Percentiles rank a stretch among this genome's conserved stretches.
phyloP scores from a whole-genome alignment of 2,113 vertebrate genomes.

The Andinoacara biseriatus region DNA sequence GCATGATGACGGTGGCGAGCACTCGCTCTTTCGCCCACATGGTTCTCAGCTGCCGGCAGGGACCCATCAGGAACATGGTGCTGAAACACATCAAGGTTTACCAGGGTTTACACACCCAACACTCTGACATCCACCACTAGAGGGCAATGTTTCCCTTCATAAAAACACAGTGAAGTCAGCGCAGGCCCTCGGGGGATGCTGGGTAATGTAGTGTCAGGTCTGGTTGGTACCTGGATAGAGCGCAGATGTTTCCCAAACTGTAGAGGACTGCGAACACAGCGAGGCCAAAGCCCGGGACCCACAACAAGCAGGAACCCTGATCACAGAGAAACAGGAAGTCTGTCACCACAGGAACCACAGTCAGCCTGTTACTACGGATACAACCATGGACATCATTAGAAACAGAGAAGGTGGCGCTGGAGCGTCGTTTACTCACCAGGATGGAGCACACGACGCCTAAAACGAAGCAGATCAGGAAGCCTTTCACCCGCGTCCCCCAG shows the following conservation, averaged over 20 bases:
- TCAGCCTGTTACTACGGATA: neutral
- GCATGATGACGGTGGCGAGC: constrained; percentile 88
- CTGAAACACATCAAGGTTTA: constrained; percentile 64
- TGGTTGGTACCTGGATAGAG: constrained; percentile 75
- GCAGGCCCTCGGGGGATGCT: neutral
- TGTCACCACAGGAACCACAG: neutral
- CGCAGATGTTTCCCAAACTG: constrained; percentile 77
- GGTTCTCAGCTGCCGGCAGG: constrained; percentile 86
- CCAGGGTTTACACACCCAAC: neutral
- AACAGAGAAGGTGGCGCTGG: neutral
- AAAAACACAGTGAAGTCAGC: neutral
- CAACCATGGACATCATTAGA: neutral
- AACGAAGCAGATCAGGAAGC: constrained; percentile 75
- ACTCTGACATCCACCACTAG: neutral
- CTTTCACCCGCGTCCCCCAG: constrained; percentile 79
- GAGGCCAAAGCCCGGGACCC: constrained; percentile 73
- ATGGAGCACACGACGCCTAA: constrained; percentile 71
- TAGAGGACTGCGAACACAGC: constrained; percentile 78
- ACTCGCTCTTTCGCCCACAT: constrained; percentile 91
- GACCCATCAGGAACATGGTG: constrained; percentile 92
- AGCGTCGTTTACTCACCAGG: constrained; percentile 65
- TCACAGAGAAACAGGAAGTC: neutral
- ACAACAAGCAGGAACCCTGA: constrained; percentile 77
- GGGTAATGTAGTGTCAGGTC: neutral
- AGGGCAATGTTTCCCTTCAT: neutral